Evolutionary conservation across 2,797 vertebrate species (phyloP), one percentile per base, ranked within the genome.

Genomic region (Pangasius larnaudii): DNA sequence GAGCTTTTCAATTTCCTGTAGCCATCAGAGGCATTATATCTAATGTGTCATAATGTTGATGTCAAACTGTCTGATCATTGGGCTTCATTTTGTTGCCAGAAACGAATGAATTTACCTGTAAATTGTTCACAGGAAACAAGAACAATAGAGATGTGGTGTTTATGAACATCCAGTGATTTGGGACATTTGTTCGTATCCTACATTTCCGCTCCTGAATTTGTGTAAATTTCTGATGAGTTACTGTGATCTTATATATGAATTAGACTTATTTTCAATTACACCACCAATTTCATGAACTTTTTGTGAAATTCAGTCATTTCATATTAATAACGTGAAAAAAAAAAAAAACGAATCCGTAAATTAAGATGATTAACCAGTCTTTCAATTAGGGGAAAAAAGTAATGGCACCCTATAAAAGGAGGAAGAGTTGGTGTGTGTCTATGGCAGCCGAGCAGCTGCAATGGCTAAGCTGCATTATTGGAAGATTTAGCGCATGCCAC

Each of bases 371-470:
- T 24, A 13, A 27, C 69, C 22, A 42, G 36, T 46, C 10, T 74
- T 42, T 27, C 19, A 11, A 46, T 42, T 1, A 16, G 46, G 27
- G 46, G 27, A 18, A 14, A 30, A 77, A 18, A 51, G 74, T 51
- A 51, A 77, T 30, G 27, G 46, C 46, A n/a, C 74, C 74, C 1
- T 42, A 24, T 11, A 11, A 24, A 24, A 42, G 39, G 19, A 5
- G 19, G 69, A 11, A 10, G 18, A 39, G 67, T 19, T 75, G 7
- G 5, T 90, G 56, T 91, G 24, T 90, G 53, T 91, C 49, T 85
- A 53, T 82, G 77, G 90, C 90, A 10, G 49, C 2, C 11, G n/a
- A 53, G 24, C 5, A 3, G 27, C 46, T 16, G 11, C 24, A 13
- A 22, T 49, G 71, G 42, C 42, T 27, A n/a, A 75, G 42, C 42